These are phyloP conservation scores for Triplophysa bombifrons DNA, from an alignment of 2,797 vertebrate species.

Conservation along the genomic window DNA sequence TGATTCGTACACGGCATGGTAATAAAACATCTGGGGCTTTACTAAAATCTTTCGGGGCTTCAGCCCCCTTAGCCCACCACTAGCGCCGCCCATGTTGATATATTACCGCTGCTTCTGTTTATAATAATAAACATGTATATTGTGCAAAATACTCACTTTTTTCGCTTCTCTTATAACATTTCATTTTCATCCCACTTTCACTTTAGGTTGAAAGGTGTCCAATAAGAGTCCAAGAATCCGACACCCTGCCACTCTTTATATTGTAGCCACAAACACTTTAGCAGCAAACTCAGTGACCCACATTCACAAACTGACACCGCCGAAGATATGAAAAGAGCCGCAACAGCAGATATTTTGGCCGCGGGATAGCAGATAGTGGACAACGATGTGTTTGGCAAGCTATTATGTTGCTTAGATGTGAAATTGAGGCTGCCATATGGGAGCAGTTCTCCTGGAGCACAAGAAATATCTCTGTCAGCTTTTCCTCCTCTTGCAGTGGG, in stretches of 20 bases:
- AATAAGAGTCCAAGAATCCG: background rate
- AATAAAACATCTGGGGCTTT: too few relatives aligned
- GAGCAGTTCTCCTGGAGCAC: constrained; percentile 19
- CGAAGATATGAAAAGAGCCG: constrained; percentile 25
- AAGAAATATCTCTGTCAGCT: constrained; percentile 29
- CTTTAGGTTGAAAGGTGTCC: background rate
- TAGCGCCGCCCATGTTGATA: background rate
- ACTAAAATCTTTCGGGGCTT: too few relatives aligned
- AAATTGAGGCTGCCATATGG: constrained; percentile 39
- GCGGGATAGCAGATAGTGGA: constrained; percentile 15
- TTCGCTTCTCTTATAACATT: background rate
- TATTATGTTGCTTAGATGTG: constrained; percentile 45
- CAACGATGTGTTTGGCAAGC: constrained; percentile 29
- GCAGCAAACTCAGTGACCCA: constrained; percentile 21
- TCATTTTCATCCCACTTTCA: background rate
- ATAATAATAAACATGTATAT: background rate
- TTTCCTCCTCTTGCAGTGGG: background rate
- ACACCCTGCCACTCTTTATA: background rate
- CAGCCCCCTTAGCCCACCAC: too few relatives aligned
- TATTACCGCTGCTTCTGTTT: background rate
- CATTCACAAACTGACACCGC: constrained; percentile 17
- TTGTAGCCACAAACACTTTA: constrained; percentile 20
- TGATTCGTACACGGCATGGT: too few relatives aligned
- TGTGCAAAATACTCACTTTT: background rate
- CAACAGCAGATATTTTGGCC: constrained; percentile 22